Evolutionary conservation across 2,888 invertebrate genomes (phyloP).

Genomic region (Phortica magna): DNA sequence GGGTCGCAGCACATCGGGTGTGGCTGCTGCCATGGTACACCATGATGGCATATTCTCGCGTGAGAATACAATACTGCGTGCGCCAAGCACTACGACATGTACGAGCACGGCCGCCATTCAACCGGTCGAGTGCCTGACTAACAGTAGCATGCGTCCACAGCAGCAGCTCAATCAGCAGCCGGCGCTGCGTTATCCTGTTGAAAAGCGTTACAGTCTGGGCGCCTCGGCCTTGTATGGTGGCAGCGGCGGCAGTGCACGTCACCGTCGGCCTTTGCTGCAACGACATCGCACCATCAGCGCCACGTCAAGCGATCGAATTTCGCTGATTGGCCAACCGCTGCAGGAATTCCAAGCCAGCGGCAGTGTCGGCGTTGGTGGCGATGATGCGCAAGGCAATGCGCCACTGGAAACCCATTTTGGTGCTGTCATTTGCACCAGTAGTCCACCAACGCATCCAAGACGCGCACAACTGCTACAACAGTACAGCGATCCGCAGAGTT

Average conservation of each 20-base stretch:
- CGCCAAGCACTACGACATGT: constrained; percentile 31
- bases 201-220: constrained; percentile 66
- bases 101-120: constrained; percentile 30
- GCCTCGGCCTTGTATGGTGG: constrained; percentile 40
- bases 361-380: constrained; percentile 49
- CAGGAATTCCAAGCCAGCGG: constrained; percentile 59
- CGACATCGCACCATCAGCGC: constrained; percentile 75
- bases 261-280: constrained; percentile 69
- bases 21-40: constrained; percentile 41
- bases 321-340: constrained; percentile 63
- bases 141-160: constrained; percentile 11
- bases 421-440: constrained; percentile 62
- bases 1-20: constrained; percentile 46
- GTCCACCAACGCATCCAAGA: constrained; percentile 65
- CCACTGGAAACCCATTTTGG: constrained; percentile 76
- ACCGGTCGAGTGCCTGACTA: not conserved
- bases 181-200: constrained; percentile 43
- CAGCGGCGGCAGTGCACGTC: constrained; percentile 52
- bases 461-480: constrained; percentile 74
- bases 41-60: constrained; percentile 27
- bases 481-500: constrained; percentile 75
- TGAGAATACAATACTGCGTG: constrained; percentile 38
- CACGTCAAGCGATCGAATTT: constrained; percentile 68
- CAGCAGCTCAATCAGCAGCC: constrained; percentile 40
- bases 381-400: constrained; percentile 53